phyloP scores from a whole-genome alignment of 2,888 invertebrate species.

The Dasypolia templi region DNA sequence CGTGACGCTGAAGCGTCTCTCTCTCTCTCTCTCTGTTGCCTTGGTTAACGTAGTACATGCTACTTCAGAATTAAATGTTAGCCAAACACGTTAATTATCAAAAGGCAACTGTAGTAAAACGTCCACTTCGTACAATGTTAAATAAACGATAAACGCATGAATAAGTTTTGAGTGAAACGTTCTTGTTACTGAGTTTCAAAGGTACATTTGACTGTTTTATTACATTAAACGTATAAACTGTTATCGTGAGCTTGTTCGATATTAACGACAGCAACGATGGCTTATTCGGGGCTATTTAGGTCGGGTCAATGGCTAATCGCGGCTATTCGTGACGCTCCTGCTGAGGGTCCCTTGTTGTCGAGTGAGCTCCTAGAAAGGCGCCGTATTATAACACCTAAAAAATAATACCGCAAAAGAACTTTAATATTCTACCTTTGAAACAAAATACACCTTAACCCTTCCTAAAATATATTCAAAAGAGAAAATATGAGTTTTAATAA shows the following conservation, averaged over 20 bases:
- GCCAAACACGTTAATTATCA: conserved; percentile 15
- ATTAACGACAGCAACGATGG: conserved; percentile 79
- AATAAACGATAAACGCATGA: conserved; percentile 50
- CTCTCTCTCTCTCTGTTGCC: no score
- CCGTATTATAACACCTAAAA: conserved; percentile 57
- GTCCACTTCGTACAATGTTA: conserved; percentile 16
- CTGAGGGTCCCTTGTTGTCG: conserved; percentile 69
- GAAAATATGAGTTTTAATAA: conserved; percentile 35
- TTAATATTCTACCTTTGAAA: conserved; percentile 23
- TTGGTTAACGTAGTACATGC: conserved; percentile 10
- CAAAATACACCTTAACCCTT: conserved; percentile 23
- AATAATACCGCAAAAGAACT: conserved; percentile 33
- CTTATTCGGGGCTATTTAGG: conserved; percentile 82
- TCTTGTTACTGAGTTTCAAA: conserved; percentile 68
- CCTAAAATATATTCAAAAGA: conserved; percentile 19
- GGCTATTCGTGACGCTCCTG: conserved; percentile 78
- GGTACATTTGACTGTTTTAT: conserved; percentile 71
- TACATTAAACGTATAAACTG: conserved; percentile 73
- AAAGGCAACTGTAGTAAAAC: conserved; percentile 8
- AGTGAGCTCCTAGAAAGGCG: conserved; percentile 48
- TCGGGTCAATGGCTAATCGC: conserved; percentile 84
- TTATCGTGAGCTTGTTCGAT: conserved; percentile 79
- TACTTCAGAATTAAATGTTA: conserved; percentile 21
- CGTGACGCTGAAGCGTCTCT: conserved; percentile 33
- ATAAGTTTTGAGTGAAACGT: conserved; percentile 47